Evolutionary conservation across 2,797 vertebrate genomes (phyloP), one percentile per base, ranked within the genome.

Genomic region (Thalassophryne amazonica): DNA sequence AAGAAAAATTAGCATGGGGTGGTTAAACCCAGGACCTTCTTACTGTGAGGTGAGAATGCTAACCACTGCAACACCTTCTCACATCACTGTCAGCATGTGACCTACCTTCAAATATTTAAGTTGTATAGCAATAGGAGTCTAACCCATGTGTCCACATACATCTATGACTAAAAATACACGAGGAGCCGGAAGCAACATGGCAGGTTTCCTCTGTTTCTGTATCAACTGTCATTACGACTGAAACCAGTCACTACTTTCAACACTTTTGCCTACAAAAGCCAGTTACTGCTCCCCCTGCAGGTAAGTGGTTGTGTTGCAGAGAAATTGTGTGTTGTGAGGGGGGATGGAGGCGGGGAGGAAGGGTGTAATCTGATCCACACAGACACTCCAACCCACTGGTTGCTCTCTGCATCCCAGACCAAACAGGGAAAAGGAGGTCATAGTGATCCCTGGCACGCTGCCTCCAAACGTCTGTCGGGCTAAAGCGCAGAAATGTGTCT

Each of bases 391-490:
- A 83, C 70, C 56, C 18, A 63, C 67, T 69, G 74, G 41, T 68
- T 77, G 46, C 60, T 78, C 52, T 17, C 41, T 47, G 57, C 63
- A 69, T 41, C 32, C 79, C 81, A 86, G 85, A 87, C 83, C 76
- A 85, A 84, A 88, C 87, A 85, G 72, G 76, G 80, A 66, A 69
- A 81, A 84, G 71, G 62, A 83, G 81, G 80, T 87, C 85, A 83
- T 23, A 40, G 34, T 58, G 56, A 71, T 78, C 75, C 63, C 65
- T 74, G 68, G 46, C 45, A 14, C 50, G 54, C 61, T 60, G 45
- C 52, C 52, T 34, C n/a, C n/a, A n/a, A n/a, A n/a, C n/a, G n/a
- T n/a, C n/a, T n/a, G n/a, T n/a, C n/a, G n/a, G n/a, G n/a, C n/a
- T n/a, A n/a, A n/a, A n/a, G n/a, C n/a, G n/a, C n/a, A n/a, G n/a